Base-by-base conservation (phyloP, 2,113 vertebrate genomes). In the Clupea harengus region DNA sequence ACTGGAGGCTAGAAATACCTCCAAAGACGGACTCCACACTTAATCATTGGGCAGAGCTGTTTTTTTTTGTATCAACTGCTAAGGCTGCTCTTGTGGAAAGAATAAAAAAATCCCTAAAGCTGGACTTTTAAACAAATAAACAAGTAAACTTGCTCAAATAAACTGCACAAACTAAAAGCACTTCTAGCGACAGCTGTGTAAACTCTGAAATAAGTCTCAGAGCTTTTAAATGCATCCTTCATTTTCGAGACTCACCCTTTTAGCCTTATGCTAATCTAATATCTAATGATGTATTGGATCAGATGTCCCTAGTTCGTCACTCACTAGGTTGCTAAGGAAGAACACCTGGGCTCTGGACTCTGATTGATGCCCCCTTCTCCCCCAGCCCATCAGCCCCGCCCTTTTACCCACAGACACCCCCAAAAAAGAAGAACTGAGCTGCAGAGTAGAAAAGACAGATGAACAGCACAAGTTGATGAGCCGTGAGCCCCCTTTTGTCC, bases 241-340 rank as follows among this genome's bases (percentile, higher is more conserved):
- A 75, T 75, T 75, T 49, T 32, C 67, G 9, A 28, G 67, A 11
- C 25, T 75, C 28, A 25, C 67, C 25, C 28, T 75, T 39, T 75
- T 32, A 75, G 67, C 25, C 11, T 32, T 32, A 32, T 75, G 67
- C 25, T 75, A 75, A 75, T 75, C 67, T 75, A 75, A 75, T 75
- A 75, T 75, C 67, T 75, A 75, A 75, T 75, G 67, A 75, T 75
- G 67, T 75, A 10, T 25, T 11, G 67, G 8, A 75, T 75, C 67
- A 75, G 67, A 75, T 75, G 67, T 75, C n/a, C 28, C 67, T 28
- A 9, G 15, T 28, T 75, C 67, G 67, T 75, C 67, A 75, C 67
- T 75, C 67, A 75, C 67, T 75, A 11, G n/a, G 67, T 75, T 75
- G 67, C n/a, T 75, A 75, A 32, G 67, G 10, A 75, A 75, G 67